Base-by-base conservation (phyloP, 2,888 invertebrate genomes). In the Venustoraphidia nigricollis region DNA sequence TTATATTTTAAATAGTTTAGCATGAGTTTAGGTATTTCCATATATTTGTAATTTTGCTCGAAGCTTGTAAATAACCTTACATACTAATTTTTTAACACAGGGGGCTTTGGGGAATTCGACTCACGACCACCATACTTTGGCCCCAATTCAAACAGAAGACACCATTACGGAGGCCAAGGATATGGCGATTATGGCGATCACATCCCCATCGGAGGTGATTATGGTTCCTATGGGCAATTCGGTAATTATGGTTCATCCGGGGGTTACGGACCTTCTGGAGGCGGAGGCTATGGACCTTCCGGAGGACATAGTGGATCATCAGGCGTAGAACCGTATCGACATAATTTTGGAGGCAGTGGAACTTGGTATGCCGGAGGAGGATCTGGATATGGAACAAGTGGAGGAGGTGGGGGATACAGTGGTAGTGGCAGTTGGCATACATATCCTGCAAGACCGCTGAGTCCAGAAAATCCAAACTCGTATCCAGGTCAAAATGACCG, bases 41-140 rank as follows among this genome's bases (percentile, higher is more conserved):
- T 27, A 27, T 27, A 27, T 27, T 27, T 27, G 27, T 6, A 27
- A 27, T 6, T 27, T 27, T 27, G 6, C 27, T 5, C 27, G 27
- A 27, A 27, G 27, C 27, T 27, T 27, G 27, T 27, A 27, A 27
- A 27, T 27, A 27, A 27, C 27, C 27, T 6, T 27, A 27, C 27
- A 6, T 27, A 27, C 27, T 27, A 27, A 27, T 27, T 27, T 27
- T 27, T 46, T 11, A 58, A 58, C 44, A 61, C 60, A 48, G 45
- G 43, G 14, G 11, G 44, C 44, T 41, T 41, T 36, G 51, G 54
- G 38, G 53, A 53, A 47, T 34, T 49, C 11, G 44, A 40, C 9
- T 44, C 37, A 34, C 34, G 45, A 34, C 10, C 47, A 10, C 49
- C 49, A 27, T 59, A 58, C 50, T 49, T 51, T 43, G 49, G 54